A percentile compares a stretch with the other conserved stretches of the same genome.
phyloP scores from a whole-genome alignment of 2,113 vertebrate genomes.

The Apodemus sylvaticus region DNA sequence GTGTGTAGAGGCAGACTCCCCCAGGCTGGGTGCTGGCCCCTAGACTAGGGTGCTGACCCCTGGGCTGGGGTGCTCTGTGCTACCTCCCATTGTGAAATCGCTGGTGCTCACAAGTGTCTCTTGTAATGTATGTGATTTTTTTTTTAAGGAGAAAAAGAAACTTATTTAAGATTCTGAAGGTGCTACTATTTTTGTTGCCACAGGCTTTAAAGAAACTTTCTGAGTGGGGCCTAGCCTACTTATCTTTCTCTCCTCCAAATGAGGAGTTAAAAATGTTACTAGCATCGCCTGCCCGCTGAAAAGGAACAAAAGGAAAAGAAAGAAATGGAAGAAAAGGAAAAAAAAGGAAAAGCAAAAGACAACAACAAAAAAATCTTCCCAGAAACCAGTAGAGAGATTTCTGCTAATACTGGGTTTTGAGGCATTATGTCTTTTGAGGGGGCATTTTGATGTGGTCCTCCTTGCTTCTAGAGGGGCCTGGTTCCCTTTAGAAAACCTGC shows the following conservation, averaged over 20 bases:
- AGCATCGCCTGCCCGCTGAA: constrained; percentile 40
- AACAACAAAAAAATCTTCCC: constrained; percentile 25
- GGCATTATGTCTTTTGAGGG: constrained; percentile 70
- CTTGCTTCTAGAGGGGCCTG: background rate
- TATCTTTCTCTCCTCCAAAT: constrained; percentile 65
- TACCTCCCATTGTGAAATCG: constrained; percentile 92
- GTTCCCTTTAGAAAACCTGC: background rate
- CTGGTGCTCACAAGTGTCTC: constrained; percentile 88
- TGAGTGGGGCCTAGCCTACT: background rate
- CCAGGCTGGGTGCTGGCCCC: background rate
- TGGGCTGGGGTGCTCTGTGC: constrained; percentile 59
- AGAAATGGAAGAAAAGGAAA: background rate
- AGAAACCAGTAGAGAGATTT: constrained; percentile 52
- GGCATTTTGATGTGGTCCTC: background rate
- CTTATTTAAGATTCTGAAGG: constrained; percentile 90
- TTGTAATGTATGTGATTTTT: constrained; percentile 85
- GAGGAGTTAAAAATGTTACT: constrained; percentile 25
- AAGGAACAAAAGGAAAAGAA: background rate
- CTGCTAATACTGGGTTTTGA: constrained; percentile 81
- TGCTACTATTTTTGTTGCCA: constrained; percentile 85
- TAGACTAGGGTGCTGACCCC: constrained; percentile 57
- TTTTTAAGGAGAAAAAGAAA: constrained; percentile 56
- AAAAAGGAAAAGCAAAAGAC: background rate
- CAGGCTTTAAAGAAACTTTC: constrained; percentile 68
- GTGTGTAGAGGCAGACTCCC: constrained; percentile 46